Evolutionary conservation across 2,888 invertebrate genomes (phyloP).

Genomic region (Agrotis segetum): DNA sequence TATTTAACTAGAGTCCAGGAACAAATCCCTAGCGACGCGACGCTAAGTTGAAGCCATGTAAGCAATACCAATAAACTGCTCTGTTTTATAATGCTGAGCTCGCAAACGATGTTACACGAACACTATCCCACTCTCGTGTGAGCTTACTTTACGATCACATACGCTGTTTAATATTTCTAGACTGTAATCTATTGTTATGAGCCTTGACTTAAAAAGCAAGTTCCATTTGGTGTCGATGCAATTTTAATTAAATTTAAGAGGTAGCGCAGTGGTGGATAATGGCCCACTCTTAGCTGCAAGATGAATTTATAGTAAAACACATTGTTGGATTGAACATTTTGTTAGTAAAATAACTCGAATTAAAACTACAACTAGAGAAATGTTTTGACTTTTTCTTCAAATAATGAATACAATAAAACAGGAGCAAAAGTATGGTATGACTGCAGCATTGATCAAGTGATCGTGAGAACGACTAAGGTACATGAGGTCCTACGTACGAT

Average conservation of each 20-base stretch:
- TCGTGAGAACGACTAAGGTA: too few species aligned
- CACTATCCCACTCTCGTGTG: not conserved
- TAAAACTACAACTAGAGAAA: not conserved
- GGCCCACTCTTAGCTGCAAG: not conserved
- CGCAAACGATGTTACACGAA: constrained; percentile 8
- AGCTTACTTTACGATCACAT: constrained; percentile 41
- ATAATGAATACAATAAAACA: not conserved
- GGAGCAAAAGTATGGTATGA: not conserved
- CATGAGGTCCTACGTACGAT: too few species aligned
- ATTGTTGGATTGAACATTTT: not conserved
- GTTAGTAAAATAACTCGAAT: not conserved
- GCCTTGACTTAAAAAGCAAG: not conserved
- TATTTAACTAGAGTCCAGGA: not conserved
- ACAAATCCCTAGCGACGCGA: constrained; percentile 6
- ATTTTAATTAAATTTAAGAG: constrained; percentile 1
- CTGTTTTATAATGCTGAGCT: constrained; percentile 29
- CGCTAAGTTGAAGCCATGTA: constrained; percentile 7
- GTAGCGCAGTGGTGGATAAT: not conserved
- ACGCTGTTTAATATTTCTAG: constrained; percentile 30
- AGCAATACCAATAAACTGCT: constrained; percentile 38
- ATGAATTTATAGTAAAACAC: not conserved
- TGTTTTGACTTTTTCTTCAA: not conserved
- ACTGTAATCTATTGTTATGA: constrained; percentile 15
- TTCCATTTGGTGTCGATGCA: not conserved
- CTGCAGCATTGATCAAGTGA: too few species aligned